Conservation (phyloP, 2,797 vertebrate genomes). For the Tragopan temminckii region DNA sequence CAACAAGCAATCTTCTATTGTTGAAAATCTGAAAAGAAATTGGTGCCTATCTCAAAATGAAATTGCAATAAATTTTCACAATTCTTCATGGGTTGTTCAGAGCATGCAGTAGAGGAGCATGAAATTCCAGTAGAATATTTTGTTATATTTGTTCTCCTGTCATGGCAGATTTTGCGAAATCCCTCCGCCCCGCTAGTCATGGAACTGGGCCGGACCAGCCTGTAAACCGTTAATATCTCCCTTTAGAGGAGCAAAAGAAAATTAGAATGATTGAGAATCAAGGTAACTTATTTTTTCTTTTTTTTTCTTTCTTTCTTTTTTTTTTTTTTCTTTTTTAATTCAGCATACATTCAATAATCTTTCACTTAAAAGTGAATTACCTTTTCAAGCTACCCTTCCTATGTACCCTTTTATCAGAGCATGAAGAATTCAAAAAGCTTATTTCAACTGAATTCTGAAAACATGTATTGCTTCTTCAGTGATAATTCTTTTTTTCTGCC, state of each 20-base stretch:
- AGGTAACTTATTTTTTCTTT: not conserved
- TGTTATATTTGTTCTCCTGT: not conserved
- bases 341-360: not conserved
- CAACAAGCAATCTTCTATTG: not conserved
- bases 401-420: rapidly evolving
- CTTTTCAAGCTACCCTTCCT: not conserved
- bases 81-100: not conserved
- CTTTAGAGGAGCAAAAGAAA: not conserved
- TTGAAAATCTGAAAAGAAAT: not conserved
- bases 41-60: not conserved
- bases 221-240: too few relatives aligned
- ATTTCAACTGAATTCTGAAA: not conserved
- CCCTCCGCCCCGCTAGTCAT: too few relatives aligned
- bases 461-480: not conserved
- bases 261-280: not conserved
- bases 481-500: not conserved
- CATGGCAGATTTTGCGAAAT: too few relatives aligned
- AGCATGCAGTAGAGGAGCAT: not conserved
- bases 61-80: not conserved
- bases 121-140: not conserved
- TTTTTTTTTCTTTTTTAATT: not conserved
- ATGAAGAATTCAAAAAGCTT: not conserved
- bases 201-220: too few relatives aligned
- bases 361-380: not conserved
- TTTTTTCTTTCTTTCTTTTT: not conserved